Conservation (phyloP, 35 echinoderm and acorn worm genomes). For the Nesometra sesokonis region DNA sequence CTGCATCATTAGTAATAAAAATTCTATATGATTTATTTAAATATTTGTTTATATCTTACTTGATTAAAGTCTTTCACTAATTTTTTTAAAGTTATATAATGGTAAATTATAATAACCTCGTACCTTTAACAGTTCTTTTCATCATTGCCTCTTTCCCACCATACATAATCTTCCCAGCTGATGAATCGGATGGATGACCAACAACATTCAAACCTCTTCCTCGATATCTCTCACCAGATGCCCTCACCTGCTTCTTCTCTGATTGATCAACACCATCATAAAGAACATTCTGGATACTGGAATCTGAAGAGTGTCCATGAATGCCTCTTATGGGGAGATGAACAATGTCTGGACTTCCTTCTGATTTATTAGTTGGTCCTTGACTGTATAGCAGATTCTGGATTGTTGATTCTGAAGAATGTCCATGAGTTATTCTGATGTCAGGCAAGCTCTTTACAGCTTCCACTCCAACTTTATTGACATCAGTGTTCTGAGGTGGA, state of each 20-base stretch:
- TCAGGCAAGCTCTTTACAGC: background rate
- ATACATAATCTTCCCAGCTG: conserved; percentile 47
- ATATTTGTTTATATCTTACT: no score
- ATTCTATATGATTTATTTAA: no score
- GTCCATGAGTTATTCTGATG: conserved; percentile 7
- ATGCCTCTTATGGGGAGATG: background rate
- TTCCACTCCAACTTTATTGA: background rate
- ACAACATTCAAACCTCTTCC: conserved; percentile 2
- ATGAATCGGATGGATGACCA: conserved; percentile 66
- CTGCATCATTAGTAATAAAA: no score
- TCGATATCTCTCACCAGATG: background rate
- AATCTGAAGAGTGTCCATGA: background rate
- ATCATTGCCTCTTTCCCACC: background rate
- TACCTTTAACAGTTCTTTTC: no score
- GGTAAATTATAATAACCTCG: no score
- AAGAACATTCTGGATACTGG: background rate
- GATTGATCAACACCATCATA: background rate
- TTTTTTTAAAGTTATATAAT: no score
- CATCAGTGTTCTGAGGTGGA: background rate
- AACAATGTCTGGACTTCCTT: no score
- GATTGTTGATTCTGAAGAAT: conserved; percentile 49
- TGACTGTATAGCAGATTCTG: conserved; percentile 8
- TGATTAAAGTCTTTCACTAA: no score
- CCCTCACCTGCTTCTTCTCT: conserved; percentile 1
- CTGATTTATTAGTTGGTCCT: background rate